Conservation (phyloP, 2,797 vertebrate genomes). For the Tympanoctomys barrerae region DNA sequence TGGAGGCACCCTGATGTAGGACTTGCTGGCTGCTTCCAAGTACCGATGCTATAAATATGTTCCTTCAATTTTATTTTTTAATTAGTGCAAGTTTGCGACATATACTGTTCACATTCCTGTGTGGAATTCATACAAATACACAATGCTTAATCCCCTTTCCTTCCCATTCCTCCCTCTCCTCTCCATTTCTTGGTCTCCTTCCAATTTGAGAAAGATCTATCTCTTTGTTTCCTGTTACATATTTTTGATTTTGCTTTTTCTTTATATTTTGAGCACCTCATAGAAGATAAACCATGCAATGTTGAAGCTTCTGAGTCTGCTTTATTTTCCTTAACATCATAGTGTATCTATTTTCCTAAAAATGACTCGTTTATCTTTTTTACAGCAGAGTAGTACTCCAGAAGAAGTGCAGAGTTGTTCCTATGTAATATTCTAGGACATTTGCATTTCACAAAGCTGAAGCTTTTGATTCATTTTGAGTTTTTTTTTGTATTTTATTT, state of each 20-base stretch:
- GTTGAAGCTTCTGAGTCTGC: too few relatives aligned
- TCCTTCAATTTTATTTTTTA: background rate
- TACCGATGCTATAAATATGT: background rate
- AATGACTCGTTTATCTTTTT: background rate
- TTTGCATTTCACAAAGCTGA: background rate
- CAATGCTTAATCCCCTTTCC: background rate
- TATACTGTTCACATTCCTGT: background rate
- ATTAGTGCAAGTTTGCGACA: background rate
- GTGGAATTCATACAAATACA: background rate
- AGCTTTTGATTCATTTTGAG: background rate
- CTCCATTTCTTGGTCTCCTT: background rate
- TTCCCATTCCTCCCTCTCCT: background rate
- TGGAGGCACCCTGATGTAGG: background rate
- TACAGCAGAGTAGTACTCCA: background rate
- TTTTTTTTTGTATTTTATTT: background rate
- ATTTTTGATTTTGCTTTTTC: background rate
- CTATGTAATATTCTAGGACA: background rate
- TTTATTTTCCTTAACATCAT: background rate
- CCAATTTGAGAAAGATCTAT: background rate
- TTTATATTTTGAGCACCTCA: background rate
- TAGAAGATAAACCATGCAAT: background rate
- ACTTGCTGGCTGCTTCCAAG: background rate
- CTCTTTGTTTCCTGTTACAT: background rate
- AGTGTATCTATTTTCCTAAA: background rate
- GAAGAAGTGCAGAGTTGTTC: background rate